These are phyloP conservation scores for Xenopus borealis DNA, from an alignment of 2,113 vertebrate species.

Conservation along the genomic window DNA sequence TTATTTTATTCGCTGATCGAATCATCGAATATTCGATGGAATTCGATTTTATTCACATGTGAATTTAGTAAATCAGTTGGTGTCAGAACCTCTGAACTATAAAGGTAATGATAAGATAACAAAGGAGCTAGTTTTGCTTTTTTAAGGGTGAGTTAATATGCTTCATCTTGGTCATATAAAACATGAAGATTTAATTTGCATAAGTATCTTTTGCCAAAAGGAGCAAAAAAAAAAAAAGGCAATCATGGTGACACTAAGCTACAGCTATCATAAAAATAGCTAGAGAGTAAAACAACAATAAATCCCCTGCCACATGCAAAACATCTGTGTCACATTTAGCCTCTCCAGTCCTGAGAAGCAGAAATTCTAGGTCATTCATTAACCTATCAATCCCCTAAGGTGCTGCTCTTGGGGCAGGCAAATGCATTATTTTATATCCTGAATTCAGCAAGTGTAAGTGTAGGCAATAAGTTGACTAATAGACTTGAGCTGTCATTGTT, in stretches of 20 bases:
- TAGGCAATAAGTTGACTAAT: constrained; percentile 8
- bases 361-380: constrained; percentile 29
- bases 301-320: constrained; percentile 22
- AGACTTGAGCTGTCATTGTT: constrained; percentile 1
- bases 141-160: background rate
- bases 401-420: constrained; percentile 23
- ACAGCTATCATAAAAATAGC: constrained; percentile 21
- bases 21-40: too few relatives aligned
- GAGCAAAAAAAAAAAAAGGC: background rate
- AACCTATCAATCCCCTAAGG: constrained; percentile 31
- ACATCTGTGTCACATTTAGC: constrained; percentile 44
- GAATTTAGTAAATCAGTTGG: too few relatives aligned
- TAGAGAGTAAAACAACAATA: constrained; percentile 27
- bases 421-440: constrained; percentile 30
- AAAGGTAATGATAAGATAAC: too few relatives aligned
- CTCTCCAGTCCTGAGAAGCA: constrained; percentile 22
- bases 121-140: too few relatives aligned
- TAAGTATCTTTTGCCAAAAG: background rate
- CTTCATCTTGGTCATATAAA: background rate
- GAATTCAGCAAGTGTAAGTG: constrained; percentile 11
- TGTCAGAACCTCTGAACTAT: too few relatives aligned
- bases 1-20: too few relatives aligned
- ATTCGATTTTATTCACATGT: too few relatives aligned
- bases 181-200: background rate
- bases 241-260: constrained; percentile 23